phyloP scores from a whole-genome alignment of 2,888 invertebrate genomes.

The Argyra leucocephala region DNA sequence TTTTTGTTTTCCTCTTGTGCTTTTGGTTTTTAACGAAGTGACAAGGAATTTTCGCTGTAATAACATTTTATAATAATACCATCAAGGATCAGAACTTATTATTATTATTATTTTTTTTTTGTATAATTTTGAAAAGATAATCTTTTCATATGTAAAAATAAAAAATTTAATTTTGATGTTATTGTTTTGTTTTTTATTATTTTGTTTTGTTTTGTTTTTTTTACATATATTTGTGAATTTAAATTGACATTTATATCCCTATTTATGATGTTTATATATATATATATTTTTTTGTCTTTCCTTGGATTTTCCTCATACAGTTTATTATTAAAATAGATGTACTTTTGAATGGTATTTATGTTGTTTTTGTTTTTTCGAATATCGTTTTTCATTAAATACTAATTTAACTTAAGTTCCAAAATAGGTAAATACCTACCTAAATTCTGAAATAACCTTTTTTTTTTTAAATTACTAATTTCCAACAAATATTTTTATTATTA shows the following conservation, averaged over 20 bases:
- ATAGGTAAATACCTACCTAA: too few species aligned
- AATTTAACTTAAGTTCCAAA: too few species aligned
- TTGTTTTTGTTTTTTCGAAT: not conserved
- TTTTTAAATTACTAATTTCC: too few species aligned
- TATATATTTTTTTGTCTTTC: not conserved
- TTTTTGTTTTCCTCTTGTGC: not conserved
- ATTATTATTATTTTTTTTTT: not conserved
- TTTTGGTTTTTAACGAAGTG: not conserved
- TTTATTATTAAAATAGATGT: too few species aligned
- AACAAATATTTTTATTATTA: too few species aligned
- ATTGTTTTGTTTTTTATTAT: not conserved
- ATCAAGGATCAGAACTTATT: constrained; percentile 4
- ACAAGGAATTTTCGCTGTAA: constrained; percentile 6
- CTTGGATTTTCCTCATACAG: not conserved
- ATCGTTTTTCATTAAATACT: not conserved
- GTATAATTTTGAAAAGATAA: constrained; percentile 1
- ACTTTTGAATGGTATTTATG: not conserved
- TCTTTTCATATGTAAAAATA: constrained; percentile 1
- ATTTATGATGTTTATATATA: not conserved
- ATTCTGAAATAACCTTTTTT: too few species aligned
- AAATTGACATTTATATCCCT: not conserved
- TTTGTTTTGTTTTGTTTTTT: not conserved
- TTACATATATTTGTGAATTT: not conserved
- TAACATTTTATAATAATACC: constrained; percentile 1
- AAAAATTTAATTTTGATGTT: not conserved